Evolutionary conservation across 2,888 invertebrate genomes (phyloP).

Genomic region (Syritta pipiens): DNA sequence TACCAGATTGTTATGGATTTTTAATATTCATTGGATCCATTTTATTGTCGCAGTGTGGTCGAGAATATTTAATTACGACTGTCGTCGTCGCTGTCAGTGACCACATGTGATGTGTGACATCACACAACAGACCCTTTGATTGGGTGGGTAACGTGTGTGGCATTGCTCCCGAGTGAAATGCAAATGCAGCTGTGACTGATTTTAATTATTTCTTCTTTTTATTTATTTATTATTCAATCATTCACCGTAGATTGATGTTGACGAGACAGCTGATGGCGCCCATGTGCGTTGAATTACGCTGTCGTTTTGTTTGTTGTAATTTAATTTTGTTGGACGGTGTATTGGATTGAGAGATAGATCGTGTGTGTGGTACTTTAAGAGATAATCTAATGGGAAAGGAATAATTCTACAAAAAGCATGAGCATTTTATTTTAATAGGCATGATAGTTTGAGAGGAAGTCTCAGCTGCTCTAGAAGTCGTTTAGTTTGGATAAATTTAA

Average conservation of each 20-base stretch:
- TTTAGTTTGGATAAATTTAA: too few species aligned
- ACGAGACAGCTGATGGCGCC: slow-evolving; percentile 69
- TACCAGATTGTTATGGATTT: slow-evolving; percentile 68
- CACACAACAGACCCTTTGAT: slow-evolving; percentile 63
- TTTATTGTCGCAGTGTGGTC: slow-evolving; percentile 65
- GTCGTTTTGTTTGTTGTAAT: slow-evolving; percentile 47
- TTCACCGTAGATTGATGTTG: slow-evolving; percentile 65
- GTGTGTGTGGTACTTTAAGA: background rate
- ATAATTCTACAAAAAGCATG: too few species aligned
- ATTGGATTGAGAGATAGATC: background rate
- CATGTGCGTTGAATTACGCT: slow-evolving; percentile 66
- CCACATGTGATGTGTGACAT: slow-evolving; percentile 68
- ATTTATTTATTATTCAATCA: slow-evolving; percentile 67
- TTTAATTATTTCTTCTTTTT: slow-evolving; percentile 64
- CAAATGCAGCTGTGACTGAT: slow-evolving; percentile 57
- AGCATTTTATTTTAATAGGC: too few species aligned
- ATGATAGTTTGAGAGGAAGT: too few species aligned
- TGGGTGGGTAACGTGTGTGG: slow-evolving; percentile 68
- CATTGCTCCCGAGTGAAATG: slow-evolving; percentile 63
- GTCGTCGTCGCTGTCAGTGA: slow-evolving; percentile 63
- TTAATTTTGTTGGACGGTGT: slow-evolving; percentile 11
- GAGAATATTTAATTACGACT: slow-evolving; percentile 67
- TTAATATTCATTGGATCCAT: slow-evolving; percentile 68
- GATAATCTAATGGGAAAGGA: too few species aligned
- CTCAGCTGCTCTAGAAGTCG: too few species aligned